phyloP scores from a whole-genome alignment of 2,888 invertebrate species.

The Anoncus sp. region DNA sequence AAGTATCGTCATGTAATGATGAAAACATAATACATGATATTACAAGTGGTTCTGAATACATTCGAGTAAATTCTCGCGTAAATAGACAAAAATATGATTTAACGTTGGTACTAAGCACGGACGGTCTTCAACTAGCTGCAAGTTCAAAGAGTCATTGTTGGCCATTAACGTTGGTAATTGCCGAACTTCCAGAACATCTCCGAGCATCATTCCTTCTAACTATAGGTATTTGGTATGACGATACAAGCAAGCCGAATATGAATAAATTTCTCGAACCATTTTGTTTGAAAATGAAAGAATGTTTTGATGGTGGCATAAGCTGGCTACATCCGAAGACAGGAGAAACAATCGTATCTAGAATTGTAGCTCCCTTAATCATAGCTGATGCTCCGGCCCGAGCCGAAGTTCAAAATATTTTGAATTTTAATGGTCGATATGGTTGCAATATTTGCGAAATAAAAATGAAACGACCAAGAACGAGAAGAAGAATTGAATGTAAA shows the following conservation, averaged over 20 bases:
- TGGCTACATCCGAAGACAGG: constrained; percentile 50
- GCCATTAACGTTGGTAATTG: constrained; percentile 53
- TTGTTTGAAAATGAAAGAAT: constrained; percentile 47
- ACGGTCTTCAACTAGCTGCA: constrained; percentile 47
- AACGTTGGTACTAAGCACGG: constrained; percentile 58
- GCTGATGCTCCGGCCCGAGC: constrained; percentile 59
- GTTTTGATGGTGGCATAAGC: constrained; percentile 52
- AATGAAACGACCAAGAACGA: constrained; percentile 44
- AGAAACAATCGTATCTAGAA: constrained; percentile 31
- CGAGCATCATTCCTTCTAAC: constrained; percentile 46
- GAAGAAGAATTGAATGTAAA: constrained; percentile 35
- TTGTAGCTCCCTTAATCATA: constrained; percentile 55
- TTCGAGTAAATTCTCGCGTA: constrained; percentile 53
- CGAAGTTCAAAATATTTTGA: constrained; percentile 51
- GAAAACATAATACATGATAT: constrained; percentile 50
- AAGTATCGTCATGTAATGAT: constrained; percentile 20
- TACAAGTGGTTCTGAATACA: constrained; percentile 52
- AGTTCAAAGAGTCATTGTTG: constrained; percentile 58
- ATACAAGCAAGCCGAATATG: constrained; percentile 46
- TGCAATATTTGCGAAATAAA: constrained; percentile 59
- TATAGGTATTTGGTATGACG: constrained; percentile 54
- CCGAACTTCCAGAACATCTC: constrained; percentile 53
- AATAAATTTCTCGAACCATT: constrained; percentile 59
- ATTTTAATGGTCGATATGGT: constrained; percentile 59
- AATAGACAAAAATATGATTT: constrained; percentile 56